Percentiles rank a stretch among this genome's conserved stretches.
Evolutionary conservation across 2,113 vertebrate genomes (phyloP).

Genomic region (Myrmecobius fasciatus): DNA sequence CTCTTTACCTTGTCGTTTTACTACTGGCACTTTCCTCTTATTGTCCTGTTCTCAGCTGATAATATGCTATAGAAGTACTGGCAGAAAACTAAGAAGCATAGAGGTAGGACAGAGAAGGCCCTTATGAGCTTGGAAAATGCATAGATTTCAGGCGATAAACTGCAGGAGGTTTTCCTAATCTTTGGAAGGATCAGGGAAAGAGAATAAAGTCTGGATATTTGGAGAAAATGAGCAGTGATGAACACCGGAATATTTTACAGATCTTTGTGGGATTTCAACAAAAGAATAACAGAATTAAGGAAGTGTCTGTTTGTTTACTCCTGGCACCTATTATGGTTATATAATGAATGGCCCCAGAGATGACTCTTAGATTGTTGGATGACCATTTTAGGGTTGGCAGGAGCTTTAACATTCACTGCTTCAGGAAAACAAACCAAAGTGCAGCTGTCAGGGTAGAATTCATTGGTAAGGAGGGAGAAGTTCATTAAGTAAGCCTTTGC

Average conservation of each 20-base stretch:
- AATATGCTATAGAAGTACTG: neutral
- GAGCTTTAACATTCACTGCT: neutral
- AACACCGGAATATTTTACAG: neutral
- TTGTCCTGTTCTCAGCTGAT: neutral
- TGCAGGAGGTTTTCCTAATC: neutral
- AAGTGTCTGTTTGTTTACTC: neutral
- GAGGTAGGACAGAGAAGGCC: neutral
- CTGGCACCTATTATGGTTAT: conserved; percentile 3
- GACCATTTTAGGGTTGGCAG: neutral
- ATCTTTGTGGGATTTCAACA: neutral
- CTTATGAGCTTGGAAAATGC: neutral
- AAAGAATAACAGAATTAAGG: neutral
- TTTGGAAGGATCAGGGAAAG: neutral
- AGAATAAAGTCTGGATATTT: neutral
- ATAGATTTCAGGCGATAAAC: neutral
- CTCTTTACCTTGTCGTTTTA: neutral
- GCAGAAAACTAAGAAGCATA: neutral
- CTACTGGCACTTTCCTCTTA: neutral
- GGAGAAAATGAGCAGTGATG: neutral
- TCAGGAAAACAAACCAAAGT: neutral
- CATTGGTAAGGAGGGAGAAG: neutral
- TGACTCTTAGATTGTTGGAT: neutral
- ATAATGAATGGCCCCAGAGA: neutral
- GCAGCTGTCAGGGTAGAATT: neutral
- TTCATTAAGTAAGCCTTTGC: neutral